These are phyloP conservation scores for Drepanosiphum platanoidis DNA, from an alignment of 2,888 invertebrate species.

Conservation along the genomic window DNA sequence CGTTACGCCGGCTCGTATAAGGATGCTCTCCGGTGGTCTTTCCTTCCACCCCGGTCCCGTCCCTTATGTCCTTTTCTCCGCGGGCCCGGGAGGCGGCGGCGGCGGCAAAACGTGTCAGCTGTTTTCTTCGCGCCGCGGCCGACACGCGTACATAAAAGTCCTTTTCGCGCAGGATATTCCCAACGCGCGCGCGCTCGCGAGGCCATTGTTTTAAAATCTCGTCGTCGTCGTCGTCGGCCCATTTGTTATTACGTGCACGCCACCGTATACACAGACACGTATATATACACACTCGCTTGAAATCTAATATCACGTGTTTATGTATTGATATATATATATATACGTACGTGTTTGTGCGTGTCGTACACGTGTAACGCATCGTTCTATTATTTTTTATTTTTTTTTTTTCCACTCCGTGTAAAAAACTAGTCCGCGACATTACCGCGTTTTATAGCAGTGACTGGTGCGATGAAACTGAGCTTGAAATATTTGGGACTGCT, in stretches of 20 bases:
- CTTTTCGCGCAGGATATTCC: conserved; percentile 1
- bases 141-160: neutral
- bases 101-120: conserved; percentile 22
- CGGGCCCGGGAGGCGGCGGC: neutral
- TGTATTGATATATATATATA: neutral
- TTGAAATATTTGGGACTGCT: no score
- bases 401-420: no score
- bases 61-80: no score
- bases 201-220: conserved; percentile 36
- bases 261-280: neutral
- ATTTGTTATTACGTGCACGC: conserved; percentile 38
- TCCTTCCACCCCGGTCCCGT: neutral
- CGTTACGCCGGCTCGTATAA: neutral
- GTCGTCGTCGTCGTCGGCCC: conserved; percentile 7
- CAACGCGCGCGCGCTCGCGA: neutral
- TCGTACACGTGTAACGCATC: neutral
- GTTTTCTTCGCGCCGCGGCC: conserved; percentile 4
- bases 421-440: no score
- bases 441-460: neutral
- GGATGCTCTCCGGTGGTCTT: conserved; percentile 19
- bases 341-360: neutral
- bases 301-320: conserved; percentile 32
- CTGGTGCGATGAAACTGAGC: no score
- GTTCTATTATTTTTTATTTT: no score
- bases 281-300: neutral